Percentiles rank a stretch among this genome's conserved stretches.
Evolutionary conservation across 2,797 vertebrate species (phyloP).

Genomic region (Parambassis ranga): DNA sequence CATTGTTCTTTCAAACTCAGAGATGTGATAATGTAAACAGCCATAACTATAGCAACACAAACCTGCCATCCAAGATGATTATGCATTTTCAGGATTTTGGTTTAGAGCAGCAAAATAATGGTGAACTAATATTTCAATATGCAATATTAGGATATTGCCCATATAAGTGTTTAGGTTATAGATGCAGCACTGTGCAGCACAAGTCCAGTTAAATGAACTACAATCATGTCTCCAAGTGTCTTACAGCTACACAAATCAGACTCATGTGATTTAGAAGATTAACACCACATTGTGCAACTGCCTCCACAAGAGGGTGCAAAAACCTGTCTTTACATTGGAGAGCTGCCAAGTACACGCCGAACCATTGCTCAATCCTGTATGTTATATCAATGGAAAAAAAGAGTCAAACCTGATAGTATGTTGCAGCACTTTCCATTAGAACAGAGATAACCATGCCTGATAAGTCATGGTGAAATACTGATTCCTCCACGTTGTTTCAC

Average conservation of each 20-base stretch:
- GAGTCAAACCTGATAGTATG: conserved; percentile 34
- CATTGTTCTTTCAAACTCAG: conserved; percentile 7
- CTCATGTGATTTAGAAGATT: background rate
- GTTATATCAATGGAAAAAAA: conserved; percentile 32
- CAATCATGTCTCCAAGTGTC: background rate
- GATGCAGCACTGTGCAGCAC: background rate
- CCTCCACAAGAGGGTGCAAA: conserved; percentile 63
- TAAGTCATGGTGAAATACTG: conserved; percentile 27
- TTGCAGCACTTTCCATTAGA: conserved; percentile 53
- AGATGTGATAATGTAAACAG: conserved; percentile 43
- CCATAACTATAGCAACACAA: conserved; percentile 65
- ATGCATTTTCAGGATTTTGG: conserved; percentile 17
- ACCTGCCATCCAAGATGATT: conserved; percentile 38
- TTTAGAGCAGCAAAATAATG: conserved; percentile 2
- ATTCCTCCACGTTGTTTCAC: conserved; percentile 10
- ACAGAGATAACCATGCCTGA: conserved; percentile 29
- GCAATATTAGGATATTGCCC: background rate
- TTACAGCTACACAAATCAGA: background rate
- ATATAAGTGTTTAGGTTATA: background rate
- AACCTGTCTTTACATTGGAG: conserved; percentile 2
- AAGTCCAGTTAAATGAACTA: background rate
- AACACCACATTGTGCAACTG: background rate
- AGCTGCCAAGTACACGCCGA: conserved; percentile 37
- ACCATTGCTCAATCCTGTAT: conserved; percentile 58
- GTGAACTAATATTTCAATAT: background rate